A percentile compares a stretch with the other conserved stretches of the same genome.
Evolutionary conservation across 1,140 invertebrate genomes (phyloP).

Genomic region (Drosophila santomea): DNA sequence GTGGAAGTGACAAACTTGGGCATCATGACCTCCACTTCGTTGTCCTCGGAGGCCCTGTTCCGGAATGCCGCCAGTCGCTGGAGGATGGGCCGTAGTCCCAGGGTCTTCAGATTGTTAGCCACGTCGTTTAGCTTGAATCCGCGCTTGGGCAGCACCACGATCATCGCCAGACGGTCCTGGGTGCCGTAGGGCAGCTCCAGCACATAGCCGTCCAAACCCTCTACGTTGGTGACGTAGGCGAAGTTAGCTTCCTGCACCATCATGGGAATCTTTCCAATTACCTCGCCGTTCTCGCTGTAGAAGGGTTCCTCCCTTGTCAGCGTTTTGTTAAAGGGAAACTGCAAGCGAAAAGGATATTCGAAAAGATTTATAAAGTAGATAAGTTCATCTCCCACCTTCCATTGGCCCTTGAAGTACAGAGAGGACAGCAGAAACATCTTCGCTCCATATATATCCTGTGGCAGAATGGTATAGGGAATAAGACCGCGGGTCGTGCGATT

Average conservation of each 20-base stretch:
- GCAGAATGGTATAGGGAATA: constrained; percentile 88
- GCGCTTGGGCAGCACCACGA: constrained; percentile 65
- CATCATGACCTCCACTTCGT: constrained; percentile 88
- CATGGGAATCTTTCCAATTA: constrained; percentile 87
- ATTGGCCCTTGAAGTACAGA: constrained; percentile 93
- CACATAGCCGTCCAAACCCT: constrained; percentile 87
- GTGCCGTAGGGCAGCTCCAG: constrained; percentile 90
- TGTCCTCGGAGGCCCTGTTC: constrained; percentile 76
- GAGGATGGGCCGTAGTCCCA: constrained; percentile 86
- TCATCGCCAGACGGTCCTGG: constrained; percentile 73
- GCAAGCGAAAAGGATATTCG: neutral
- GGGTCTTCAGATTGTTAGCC: constrained; percentile 85
- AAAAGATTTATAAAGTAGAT: neutral
- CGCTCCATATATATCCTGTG: constrained; percentile 86
- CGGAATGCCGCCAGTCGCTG: constrained; percentile 41
- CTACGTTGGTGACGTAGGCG: constrained; percentile 85
- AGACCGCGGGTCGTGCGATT: constrained; percentile 87
- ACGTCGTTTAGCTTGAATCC: constrained; percentile 85
- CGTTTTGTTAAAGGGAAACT: constrained; percentile 88
- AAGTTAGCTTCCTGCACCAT: constrained; percentile 87
- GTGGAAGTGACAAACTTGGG: constrained; percentile 90
- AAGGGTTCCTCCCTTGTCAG: constrained; percentile 86
- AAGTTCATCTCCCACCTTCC: constrained; percentile 86
- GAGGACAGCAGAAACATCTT: constrained; percentile 90
- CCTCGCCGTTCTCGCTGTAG: constrained; percentile 85